Evolutionary conservation across 2,888 invertebrate species (phyloP), one percentile per base, ranked within the genome.

Genomic region (Pilophorus perplexus): DNA sequence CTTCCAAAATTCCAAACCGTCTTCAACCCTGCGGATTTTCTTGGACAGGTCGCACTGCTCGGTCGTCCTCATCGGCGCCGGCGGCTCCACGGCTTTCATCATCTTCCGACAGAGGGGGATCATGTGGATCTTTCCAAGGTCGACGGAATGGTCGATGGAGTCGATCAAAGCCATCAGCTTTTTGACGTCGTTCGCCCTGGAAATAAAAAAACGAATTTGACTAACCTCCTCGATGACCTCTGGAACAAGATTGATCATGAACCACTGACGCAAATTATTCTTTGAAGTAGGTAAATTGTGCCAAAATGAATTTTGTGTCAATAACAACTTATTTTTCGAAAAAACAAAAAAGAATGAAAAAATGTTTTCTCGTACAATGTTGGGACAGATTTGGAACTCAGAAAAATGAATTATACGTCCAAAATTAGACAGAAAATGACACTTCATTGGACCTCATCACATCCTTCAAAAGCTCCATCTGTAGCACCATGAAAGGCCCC

Each of bases 41-140:
- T 62, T 64, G 4, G 66, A 37, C 8, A 69, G 57, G 42, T 67
- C 65, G 54, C 66, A 70, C 52, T 71, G 69, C 8, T 68, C 40
- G 1, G 55, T 59, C 20, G 48, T 65, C 37, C 57, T 60, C 50
- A 70, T 55, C 8, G 72, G 73, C 23, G 71, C 40, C 12, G 72
- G 71, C 18, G 70, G 70, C 16, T 69, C 66, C 48, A 69, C 62
- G 3, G 37, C 18, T 6, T 50, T 44, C 16, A 67, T 64, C 25
- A 72, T 62, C 16, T 66, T 65, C 23, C 71, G 68, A 1, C 71
- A 68, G 12, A 73, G 25, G 16, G 68, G 70, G n/a, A 67, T 55
- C 25, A 73, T 25, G 12, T 66, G 67, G 27, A 48, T 69, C 22
- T 59, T 62, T 14, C 44, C 48, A 27, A 59, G 16, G 37, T 69